Conservation (phyloP, 2,113 vertebrate species). For the Phylloscopus whistleri region DNA sequence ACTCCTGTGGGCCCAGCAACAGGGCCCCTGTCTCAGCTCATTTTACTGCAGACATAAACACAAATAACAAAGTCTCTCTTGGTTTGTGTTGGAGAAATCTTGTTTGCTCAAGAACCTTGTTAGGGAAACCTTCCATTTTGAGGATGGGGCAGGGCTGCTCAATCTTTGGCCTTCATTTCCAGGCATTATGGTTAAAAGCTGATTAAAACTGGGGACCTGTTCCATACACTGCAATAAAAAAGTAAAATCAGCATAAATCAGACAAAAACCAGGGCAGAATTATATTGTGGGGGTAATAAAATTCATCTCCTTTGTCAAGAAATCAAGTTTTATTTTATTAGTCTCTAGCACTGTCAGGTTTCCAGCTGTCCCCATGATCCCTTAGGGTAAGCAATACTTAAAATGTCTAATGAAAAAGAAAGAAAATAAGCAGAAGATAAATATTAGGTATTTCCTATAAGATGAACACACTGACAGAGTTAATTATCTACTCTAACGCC, state of each 20-base stretch:
- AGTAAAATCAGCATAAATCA: neutral
- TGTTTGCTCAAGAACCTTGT: neutral
- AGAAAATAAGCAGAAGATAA: neutral
- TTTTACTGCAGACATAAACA: neutral
- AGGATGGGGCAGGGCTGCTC: neutral
- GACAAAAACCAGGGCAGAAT: neutral
- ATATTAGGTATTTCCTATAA: neutral
- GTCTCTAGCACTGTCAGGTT: neutral
- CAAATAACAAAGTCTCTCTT: neutral
- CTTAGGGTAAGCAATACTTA: neutral
- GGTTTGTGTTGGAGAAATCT: neutral
- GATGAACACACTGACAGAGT: neutral
- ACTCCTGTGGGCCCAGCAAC: neutral
- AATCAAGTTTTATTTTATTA: neutral
- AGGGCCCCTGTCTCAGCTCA: neutral
- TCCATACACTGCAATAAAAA: neutral
- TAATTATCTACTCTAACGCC: neutral
- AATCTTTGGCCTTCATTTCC: neutral
- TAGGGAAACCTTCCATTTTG: neutral
- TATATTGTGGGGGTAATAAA: too few species aligned
- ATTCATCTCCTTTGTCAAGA: neutral
- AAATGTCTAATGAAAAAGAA: neutral
- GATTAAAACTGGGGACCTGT: neutral
- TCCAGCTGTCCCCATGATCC: neutral
- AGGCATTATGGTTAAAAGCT: neutral